Evolutionary conservation across 2,888 invertebrate species (phyloP).

Genomic region (Heliconius aoede): DNA sequence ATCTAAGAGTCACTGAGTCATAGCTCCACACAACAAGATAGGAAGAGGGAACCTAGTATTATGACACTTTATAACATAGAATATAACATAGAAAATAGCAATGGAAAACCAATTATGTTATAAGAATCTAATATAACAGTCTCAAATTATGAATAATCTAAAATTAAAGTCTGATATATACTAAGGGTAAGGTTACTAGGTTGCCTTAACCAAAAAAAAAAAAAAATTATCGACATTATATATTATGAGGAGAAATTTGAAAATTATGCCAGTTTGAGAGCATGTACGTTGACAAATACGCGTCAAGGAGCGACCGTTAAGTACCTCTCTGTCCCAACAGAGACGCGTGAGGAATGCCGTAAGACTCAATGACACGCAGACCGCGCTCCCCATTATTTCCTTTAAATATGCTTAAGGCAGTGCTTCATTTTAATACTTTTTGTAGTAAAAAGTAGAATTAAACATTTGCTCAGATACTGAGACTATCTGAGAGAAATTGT

Average conservation of each 20-base stretch:
- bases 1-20: too few species aligned
- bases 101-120: too few species aligned
- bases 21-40: too few species aligned
- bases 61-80: too few species aligned
- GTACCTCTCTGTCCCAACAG: too few species aligned
- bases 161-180: background rate
- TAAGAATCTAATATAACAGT: too few species aligned
- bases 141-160: background rate
- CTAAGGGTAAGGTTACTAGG: too few species aligned
- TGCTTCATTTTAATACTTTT: background rate
- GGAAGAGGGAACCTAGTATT: too few species aligned
- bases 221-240: slow-evolving; percentile 6
- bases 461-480: background rate
- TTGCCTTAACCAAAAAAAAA: background rate
- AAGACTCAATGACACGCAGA: slow-evolving; percentile 7
- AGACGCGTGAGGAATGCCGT: slow-evolving; percentile 21
- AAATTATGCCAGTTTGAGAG: slow-evolving; percentile 10
- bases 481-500: too few species aligned
- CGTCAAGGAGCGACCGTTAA: slow-evolving; percentile 23
- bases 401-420: background rate
- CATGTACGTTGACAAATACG: slow-evolving; percentile 25
- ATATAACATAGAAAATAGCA: background rate
- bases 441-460: background rate
- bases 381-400: background rate
- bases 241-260: slow-evolving; percentile 20